phyloP scores from a whole-genome alignment of 2,113 vertebrate species.

The Notarius quadriscutis region DNA sequence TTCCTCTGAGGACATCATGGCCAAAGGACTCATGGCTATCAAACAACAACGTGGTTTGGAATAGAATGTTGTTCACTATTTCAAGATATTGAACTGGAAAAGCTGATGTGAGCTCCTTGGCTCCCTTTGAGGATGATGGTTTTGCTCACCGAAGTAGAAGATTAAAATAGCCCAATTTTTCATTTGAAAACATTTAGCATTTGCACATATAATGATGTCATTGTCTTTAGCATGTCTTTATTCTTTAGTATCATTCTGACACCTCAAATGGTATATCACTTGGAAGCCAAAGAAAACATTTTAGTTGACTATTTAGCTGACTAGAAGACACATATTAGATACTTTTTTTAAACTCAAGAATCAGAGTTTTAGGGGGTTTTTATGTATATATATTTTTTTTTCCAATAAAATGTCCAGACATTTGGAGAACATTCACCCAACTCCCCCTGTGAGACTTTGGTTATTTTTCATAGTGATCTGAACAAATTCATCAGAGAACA shows the following conservation, averaged over 20 bases:
- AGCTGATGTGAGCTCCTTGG: slow-evolving; percentile 48
- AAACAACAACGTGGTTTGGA: slow-evolving; percentile 59
- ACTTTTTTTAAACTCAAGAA: not conserved
- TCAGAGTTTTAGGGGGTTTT: not conserved
- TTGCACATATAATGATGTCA: slow-evolving; percentile 16
- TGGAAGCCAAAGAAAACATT: slow-evolving; percentile 22
- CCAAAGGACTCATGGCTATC: slow-evolving; percentile 21
- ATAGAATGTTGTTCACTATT: slow-evolving; percentile 54
- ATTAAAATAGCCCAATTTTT: slow-evolving; percentile 43
- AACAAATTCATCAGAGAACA: slow-evolving; percentile 29
- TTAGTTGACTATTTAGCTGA: not conserved
- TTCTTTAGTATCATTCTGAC: not conserved
- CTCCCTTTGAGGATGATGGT: slow-evolving; percentile 42
- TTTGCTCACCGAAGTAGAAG: slow-evolving; percentile 39
- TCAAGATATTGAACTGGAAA: slow-evolving; percentile 45
- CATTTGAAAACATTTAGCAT: slow-evolving; percentile 18
- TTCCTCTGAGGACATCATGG: slow-evolving; percentile 38
- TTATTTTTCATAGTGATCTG: slow-evolving; percentile 21
- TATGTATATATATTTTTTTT: not conserved
- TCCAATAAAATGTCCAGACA: slow-evolving; percentile 7
- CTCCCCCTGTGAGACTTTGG: slow-evolving; percentile 7
- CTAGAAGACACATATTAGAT: not conserved
- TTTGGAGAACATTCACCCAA: slow-evolving; percentile 20
- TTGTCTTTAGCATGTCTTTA: not conserved
- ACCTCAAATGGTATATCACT: not conserved